Evolutionary conservation across 2,113 vertebrate genomes (phyloP), one percentile per base, ranked within the genome.

Genomic region (Elaphurus davidianus): DNA sequence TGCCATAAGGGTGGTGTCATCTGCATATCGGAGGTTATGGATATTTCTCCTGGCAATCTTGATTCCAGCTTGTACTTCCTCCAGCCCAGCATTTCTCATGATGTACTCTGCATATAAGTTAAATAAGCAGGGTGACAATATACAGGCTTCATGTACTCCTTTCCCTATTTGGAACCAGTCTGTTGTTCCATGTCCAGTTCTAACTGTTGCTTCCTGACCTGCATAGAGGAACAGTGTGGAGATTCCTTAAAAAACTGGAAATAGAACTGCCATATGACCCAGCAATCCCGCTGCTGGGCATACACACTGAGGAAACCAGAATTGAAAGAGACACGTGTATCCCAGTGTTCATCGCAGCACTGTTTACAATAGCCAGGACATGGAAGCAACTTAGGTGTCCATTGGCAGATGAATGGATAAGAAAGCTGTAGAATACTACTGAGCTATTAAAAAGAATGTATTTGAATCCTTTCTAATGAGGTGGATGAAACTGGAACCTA

Each of bases 271-370:
- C 8, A 1, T n/a, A 67, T 1, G 62, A n/a, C 62, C 62, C 62
- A 67, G 62, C 62, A 67, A 19, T 67, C 33, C 33, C 7, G 19
- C 62, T 67, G 16, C 62, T 67, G 62, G 62, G 62, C 62, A 10
- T 17, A 19, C 16, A 19, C 62, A 19, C 62, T 1, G 17, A 67
- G 62, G 62, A n/a, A 19, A 19, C 62, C 62, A 19, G 16, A 67
- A n/a, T 2, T n/a, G 16, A 2, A n/a, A 10, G 62, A 67, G 62
- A 67, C 16, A n/a, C 1, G 0, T 67, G 7, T 67, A 67, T 17
- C 33, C 7, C 33, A 19, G 0, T 67, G 64, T 67, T 67, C 8
- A n/a, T n/a, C 4, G 0, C 64, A n/a, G 64, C 64, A n/a, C 33
- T 67, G 16, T 9, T 67, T 67, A n/a, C 2, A 19, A n/a, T n/a